Evolutionary conservation across 2,797 vertebrate species (phyloP), one percentile per base, ranked within the genome.

Genomic region (Triplophysa yarkandensis): DNA sequence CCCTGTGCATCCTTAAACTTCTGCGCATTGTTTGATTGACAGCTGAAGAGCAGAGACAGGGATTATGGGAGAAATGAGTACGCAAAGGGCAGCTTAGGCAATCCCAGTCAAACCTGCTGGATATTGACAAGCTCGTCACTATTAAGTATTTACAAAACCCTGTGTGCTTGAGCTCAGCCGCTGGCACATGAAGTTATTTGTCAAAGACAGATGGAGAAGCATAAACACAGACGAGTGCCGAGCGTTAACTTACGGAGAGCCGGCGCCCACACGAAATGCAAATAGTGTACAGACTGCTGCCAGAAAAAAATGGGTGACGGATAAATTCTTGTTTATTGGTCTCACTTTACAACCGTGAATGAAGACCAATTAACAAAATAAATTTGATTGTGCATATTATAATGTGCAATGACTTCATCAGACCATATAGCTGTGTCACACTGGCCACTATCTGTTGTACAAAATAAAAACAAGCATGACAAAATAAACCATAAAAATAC

Each of bases 141-240:
- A 77, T 80, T 77, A 81, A 80, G 78, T 83, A 83, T 81, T 81
- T 79, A 83, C 69, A 76, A 81, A 81, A 71, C 78, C 77, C 65
- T 28, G 41, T 68, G 66, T 70, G 46, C 60, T 52, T 16, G 28
- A 68, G 46, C 58, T 48, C 48, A 43, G 57, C 74, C 34, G 57
- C 55, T 46, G 52, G 63, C 48, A 50, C 71, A 76, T 72, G 54
- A 81, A 83, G 74, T 79, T 85, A 82, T 81, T 85, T 79, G 78
- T 79, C 64, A 76, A 78, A 83, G 78, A 74, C 77, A 80, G 74
- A 81, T 79, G 82, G 82, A 30, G 78, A 43, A 73, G 68, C 66
- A 78, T 76, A 79, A 79, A 82, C 78, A 81, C 65, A 36, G 75
- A 34, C 41, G 68, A 69, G 44, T 43, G 41, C 62, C 17, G 73